Base-by-base conservation (phyloP, 2,888 invertebrate genomes). In the Polydesmus complanatus region DNA sequence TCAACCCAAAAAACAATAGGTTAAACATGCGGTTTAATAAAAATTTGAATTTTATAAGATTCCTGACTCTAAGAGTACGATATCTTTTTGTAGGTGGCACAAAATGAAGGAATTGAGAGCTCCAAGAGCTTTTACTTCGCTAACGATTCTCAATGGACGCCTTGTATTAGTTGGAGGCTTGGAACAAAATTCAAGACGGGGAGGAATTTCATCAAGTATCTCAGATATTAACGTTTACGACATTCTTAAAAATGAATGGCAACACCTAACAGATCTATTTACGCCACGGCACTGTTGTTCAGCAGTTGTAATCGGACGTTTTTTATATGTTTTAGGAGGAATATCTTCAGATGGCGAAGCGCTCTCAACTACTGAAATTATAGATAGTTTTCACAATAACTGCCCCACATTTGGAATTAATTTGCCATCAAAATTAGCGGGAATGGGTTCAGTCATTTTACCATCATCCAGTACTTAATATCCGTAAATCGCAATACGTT, bases 391-490 rank as follows among this genome's bases (percentile, higher is more conserved):
- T n/a, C 25, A 23, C n/a, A 27, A 19, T 8, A n/a, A 19, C 18
- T n/a, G 19, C 5, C 22, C n/a, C 1, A 11, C 19, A 1, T 23
- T 57, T n/a, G 49, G 57, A 3, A 3, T 37, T 3, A 23, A 57
- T 3, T n/a, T 57, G 1, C 57, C 57, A 49, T 8, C 49, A 23
- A 50, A 23, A 23, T 8, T 50, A 14, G 25, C 49, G 18, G 57
- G 57, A 19, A 57, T 57, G 49, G 57, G 57, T 22, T 47, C 37
- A 3, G 27, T 25, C 37, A 81, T 81, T 64, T 78, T 78, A 8
- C 77, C 77, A 61, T 78, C 77, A 8, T 5, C 37, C 5, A 37
- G 14, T 37, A 14, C 14, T 37, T 37, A 37, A n/a, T n/a, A n/a
- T n/a, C n/a, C n/a, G n/a, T n/a, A n/a, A n/a, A n/a, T 57, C 11